Evolutionary conservation across 1,140 invertebrate species (phyloP).

Genomic region (Nephila pilipes): DNA sequence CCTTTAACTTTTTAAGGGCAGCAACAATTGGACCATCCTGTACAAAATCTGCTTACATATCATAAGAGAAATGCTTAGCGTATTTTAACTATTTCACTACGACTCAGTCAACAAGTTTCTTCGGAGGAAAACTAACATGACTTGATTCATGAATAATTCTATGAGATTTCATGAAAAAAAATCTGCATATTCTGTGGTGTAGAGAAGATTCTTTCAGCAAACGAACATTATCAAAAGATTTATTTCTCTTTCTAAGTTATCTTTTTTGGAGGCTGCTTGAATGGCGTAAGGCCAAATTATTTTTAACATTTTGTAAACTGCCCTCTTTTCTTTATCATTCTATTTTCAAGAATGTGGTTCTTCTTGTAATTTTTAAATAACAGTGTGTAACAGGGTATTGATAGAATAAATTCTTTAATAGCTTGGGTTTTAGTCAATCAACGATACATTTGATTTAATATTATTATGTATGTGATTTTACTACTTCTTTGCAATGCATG

Average conservation of each 20-base stretch:
- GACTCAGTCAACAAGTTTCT: no score
- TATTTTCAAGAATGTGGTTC: conserved; percentile 26
- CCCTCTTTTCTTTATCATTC: conserved; percentile 53
- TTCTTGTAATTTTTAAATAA: conserved; percentile 18
- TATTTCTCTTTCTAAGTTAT: conserved; percentile 40
- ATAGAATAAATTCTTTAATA: not conserved
- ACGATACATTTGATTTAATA: not conserved
- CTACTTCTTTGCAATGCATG: no score
- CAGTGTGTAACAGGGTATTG: not conserved
- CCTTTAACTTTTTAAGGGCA: no score
- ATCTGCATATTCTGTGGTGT: not conserved
- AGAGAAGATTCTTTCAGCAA: conserved; percentile 44
- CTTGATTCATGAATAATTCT: no score
- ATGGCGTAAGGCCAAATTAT: conserved; percentile 48
- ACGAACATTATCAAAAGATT: conserved; percentile 48
- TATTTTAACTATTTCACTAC: no score
- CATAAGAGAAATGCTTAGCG: no score
- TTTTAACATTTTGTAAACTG: conserved; percentile 58
- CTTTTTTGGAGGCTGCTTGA: conserved; percentile 19
- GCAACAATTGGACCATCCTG: no score
- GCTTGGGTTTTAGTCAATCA: not conserved
- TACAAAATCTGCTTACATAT: no score
- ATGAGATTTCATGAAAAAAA: not conserved
- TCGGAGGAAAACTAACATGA: no score
- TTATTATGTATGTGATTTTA: no score